Conservation (phyloP, 2,797 vertebrate species). For the Takifugu rubripes region DNA sequence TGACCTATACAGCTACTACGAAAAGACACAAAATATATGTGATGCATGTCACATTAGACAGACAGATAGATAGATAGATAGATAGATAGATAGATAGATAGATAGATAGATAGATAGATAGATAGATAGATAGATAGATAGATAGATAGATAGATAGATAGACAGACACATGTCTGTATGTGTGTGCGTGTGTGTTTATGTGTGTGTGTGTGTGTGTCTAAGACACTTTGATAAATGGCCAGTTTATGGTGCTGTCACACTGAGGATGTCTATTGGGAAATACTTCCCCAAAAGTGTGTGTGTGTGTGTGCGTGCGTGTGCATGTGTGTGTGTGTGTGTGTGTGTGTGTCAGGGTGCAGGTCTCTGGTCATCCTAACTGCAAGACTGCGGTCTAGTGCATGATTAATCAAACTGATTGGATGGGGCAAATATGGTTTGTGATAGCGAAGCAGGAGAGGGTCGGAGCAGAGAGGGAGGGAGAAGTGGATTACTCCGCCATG, state of each 20-base stretch:
- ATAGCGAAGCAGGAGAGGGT: conserved; percentile 81
- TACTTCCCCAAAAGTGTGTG: conserved; percentile 67
- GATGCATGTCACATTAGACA: neutral
- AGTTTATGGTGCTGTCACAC: conserved; percentile 91
- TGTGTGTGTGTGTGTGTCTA: conserved; percentile 51
- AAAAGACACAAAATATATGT: conserved; percentile 28
- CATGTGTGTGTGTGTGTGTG: conserved; percentile 30
- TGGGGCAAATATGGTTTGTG: conserved; percentile 85
- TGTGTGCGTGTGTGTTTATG: conserved; percentile 19
- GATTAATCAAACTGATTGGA: conserved; percentile 95
- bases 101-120: conserved; percentile 3
- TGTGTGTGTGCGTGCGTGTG: conserved; percentile 35
- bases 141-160: conserved; percentile 18
- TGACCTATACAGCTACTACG: conserved; percentile 39
- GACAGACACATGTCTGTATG: conserved; percentile 16
- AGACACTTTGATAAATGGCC: conserved; percentile 92
- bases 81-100: conserved; percentile 9
- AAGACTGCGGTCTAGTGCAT: conserved; percentile 81
- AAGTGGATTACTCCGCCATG: conserved; percentile 65
- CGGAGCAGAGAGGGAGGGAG: conserved; percentile 77
- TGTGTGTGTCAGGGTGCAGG: conserved; percentile 40
- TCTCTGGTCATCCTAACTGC: conserved; percentile 85
- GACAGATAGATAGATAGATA: neutral
- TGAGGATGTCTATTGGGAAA: conserved; percentile 84
- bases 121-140: conserved; percentile 24